phyloP scores from a whole-genome alignment of 2,113 vertebrate genomes.

The Sphyrna mokarran region DNA sequence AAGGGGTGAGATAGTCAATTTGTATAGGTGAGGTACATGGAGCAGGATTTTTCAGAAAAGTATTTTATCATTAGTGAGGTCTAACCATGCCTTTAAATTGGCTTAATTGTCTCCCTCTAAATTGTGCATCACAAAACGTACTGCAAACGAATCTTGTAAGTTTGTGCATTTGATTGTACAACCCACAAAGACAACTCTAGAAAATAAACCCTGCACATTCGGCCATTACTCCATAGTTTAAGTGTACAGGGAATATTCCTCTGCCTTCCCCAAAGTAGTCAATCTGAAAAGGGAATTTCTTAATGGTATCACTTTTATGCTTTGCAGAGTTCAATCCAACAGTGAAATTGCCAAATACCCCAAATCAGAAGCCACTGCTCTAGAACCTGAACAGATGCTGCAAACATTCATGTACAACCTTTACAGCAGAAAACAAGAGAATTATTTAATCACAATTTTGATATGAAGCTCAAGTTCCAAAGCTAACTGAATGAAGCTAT shows the following conservation, averaged over 20 bases:
- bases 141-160: background rate
- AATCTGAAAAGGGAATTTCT: background rate
- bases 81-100: background rate
- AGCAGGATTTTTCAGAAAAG: background rate
- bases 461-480: no score
- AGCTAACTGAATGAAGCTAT: no score
- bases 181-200: background rate
- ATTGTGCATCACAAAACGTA: background rate
- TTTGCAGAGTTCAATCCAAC: background rate
- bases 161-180: background rate
- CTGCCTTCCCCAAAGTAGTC: background rate
- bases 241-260: background rate
- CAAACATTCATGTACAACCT: no score
- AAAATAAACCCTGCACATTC: background rate
- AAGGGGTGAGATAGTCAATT: background rate
- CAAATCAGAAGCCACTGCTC: background rate
- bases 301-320: background rate
- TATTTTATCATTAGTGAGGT: background rate
- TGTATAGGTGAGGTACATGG: background rate
- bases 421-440: no score
- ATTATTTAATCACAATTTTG: no score
- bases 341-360: background rate
- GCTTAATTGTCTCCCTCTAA: background rate
- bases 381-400: no score
- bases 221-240: background rate